A percentile compares a stretch with the other conserved stretches of the same genome.
phyloP scores from a whole-genome alignment of 2,888 invertebrate species.

The Luperina testacea region DNA sequence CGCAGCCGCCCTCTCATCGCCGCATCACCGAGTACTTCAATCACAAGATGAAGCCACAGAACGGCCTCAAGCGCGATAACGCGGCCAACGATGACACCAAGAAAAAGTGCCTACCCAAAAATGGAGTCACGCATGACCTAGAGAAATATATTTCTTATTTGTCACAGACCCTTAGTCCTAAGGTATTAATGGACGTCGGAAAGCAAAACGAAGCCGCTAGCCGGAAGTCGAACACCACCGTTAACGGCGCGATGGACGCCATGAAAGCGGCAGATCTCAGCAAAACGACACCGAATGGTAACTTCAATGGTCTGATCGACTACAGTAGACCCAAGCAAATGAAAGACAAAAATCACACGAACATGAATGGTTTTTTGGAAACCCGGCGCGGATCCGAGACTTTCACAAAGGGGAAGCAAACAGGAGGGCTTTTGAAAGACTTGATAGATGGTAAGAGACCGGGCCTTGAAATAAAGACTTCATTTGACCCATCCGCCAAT shows the following conservation, averaged over 20 bases:
- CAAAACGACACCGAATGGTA: slow-evolving; percentile 72
- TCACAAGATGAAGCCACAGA: slow-evolving; percentile 94
- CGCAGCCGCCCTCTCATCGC: slow-evolving; percentile 90
- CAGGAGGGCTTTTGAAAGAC: slow-evolving; percentile 77
- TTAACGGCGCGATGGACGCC: slow-evolving; percentile 70
- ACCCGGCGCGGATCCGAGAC: slow-evolving; percentile 77
- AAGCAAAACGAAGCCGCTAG: slow-evolving; percentile 78
- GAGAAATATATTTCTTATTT: slow-evolving; percentile 88
- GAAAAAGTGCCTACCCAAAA: slow-evolving; percentile 86
- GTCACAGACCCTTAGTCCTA: slow-evolving; percentile 87
- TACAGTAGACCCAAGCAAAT: slow-evolving; percentile 76
- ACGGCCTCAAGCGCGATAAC: slow-evolving; percentile 86
- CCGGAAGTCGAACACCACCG: slow-evolving; percentile 68
- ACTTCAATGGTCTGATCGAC: slow-evolving; percentile 77
- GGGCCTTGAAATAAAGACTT: slow-evolving; percentile 71
- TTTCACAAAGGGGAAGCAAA: slow-evolving; percentile 75
- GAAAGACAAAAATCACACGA: slow-evolving; percentile 76
- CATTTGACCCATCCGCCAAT: slow-evolving; percentile 84
- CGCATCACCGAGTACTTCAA: slow-evolving; percentile 96
- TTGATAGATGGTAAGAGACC: slow-evolving; percentile 79
- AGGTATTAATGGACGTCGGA: slow-evolving; percentile 85
- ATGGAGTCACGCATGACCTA: slow-evolving; percentile 86
- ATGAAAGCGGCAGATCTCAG: slow-evolving; percentile 75
- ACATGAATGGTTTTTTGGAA: slow-evolving; percentile 85
- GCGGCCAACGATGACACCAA: slow-evolving; percentile 81